A percentile compares a stretch with the other conserved stretches of the same genome.
These are phyloP conservation scores for Rhagoletis pomonella DNA, from an alignment of 1,140 invertebrate species.

Conservation along the genomic window DNA sequence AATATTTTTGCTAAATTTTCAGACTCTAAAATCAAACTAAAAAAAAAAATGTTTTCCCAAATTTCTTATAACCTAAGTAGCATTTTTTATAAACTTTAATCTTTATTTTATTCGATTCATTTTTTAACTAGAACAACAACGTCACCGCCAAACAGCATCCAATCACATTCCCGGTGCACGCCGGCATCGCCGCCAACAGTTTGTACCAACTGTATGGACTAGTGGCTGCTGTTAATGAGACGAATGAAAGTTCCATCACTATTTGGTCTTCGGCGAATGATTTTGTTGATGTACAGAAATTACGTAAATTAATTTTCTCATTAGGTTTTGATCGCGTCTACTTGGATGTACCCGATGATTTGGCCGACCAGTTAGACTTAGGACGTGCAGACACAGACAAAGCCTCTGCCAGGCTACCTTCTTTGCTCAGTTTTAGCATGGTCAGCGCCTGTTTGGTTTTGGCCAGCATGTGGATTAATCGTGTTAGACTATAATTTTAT, in stretches of 20 bases:
- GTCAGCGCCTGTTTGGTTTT: slow-evolving; percentile 54
- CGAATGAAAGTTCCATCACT: slow-evolving; percentile 78
- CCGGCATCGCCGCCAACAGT: slow-evolving; percentile 82
- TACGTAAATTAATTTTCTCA: slow-evolving; percentile 78
- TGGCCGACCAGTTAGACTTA: slow-evolving; percentile 76
- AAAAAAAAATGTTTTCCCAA: no score
- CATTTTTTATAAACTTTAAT: no score
- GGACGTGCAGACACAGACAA: slow-evolving; percentile 40
- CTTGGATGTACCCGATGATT: slow-evolving; percentile 80
- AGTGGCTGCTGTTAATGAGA: slow-evolving; percentile 62
- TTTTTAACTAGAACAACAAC: slow-evolving; percentile 61
- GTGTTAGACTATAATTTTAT: slow-evolving; percentile 1
- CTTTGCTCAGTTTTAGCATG: slow-evolving; percentile 53
- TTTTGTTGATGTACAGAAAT: slow-evolving; percentile 77
- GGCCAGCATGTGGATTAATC: slow-evolving; percentile 42
- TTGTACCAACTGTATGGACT: slow-evolving; percentile 76
- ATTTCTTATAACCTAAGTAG: no score
- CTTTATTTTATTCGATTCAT: slow-evolving; percentile 53
- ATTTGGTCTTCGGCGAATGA: slow-evolving; percentile 83
- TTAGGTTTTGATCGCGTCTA: slow-evolving; percentile 81
- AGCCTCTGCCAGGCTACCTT: neutral
- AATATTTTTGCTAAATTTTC: no score
- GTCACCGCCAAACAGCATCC: slow-evolving; percentile 68
- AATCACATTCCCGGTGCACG: slow-evolving; percentile 88
- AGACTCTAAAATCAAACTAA: no score